Evolutionary conservation across 2,797 vertebrate species (phyloP), one percentile per base, ranked within the genome.

Genomic region (Spheniscus humboldti): DNA sequence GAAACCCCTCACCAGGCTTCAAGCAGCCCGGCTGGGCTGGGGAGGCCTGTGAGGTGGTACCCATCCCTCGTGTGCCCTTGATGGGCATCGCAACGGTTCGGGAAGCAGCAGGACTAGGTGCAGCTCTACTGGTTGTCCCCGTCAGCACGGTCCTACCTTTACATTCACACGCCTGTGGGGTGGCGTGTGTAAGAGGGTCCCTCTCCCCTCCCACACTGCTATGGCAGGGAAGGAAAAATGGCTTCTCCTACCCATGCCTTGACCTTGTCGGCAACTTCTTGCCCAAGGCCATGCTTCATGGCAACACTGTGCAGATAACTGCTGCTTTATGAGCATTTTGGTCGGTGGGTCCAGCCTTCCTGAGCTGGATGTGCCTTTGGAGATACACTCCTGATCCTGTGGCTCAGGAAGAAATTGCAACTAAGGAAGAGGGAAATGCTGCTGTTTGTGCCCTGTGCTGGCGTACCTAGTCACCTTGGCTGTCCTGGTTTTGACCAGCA

Each of bases 111-210:
- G 75, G 33, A n/a, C 25, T 18, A 41, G 30, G 23, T 79, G 41
- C 18, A 60, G 5, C 64, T 84, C 55, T 68, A 57, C 53, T 59
- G 37, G 23, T 43, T 62, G n/a, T 33, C 31, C 41, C 60, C 12
- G 0, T 25, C 0, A 3, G 22, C 28, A 11, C 0, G 0, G 18
- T 27, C 37, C 72, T 50, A 4, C 24, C 15, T 47, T n/a, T 27
- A 1, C 23, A 7, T 28, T 60, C 28, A 24, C 10, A 6, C 0
- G 0, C 11, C 10, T 20, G 12, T 10, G 10, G 35, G 30, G 7
- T 69, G 60, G 28, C 27, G 3, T n/a, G 20, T 2, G 0, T 11
- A n/a, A 67, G n/a, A 18, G 57, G 10, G 16, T 71, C 24, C 31
- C 24, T 31, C 31, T 64, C 2, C 16, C 2, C 18, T 63, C 23